These are phyloP conservation scores for Anhinga anhinga DNA, from an alignment of 2,113 vertebrate genomes.

Conservation along the genomic window DNA sequence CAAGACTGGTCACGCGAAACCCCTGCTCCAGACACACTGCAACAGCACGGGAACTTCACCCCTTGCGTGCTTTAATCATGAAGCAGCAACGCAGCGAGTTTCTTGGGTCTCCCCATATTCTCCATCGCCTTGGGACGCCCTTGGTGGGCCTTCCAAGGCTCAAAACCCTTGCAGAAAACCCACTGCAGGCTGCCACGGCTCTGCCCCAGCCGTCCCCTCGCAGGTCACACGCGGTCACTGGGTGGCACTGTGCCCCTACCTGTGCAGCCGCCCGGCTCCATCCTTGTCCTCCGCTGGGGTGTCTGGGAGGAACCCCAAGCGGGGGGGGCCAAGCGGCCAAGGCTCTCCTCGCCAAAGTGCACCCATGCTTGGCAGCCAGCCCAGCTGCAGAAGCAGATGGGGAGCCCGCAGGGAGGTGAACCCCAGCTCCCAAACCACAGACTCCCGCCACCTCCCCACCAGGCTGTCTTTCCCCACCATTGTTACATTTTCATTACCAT, in stretches of 20 bases:
- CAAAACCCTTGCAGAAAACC: not conserved
- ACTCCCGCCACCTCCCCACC: not conserved
- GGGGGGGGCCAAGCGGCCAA: not conserved
- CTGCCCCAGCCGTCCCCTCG: not conserved
- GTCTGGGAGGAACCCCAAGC: not conserved
- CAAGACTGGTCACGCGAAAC: rapidly evolving
- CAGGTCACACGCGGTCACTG: slow-evolving; percentile 35
- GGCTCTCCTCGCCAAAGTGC: not conserved
- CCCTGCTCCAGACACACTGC: rapidly evolving
- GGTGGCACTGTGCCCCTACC: slow-evolving; percentile 59
- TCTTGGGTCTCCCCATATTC: not conserved
- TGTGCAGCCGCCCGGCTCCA: not conserved
- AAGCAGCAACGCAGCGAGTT: rapidly evolving
- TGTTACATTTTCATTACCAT: not conserved
- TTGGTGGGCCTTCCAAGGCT: not conserved
- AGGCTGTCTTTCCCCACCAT: not conserved
- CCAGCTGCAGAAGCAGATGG: rapidly evolving
- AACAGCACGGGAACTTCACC: not conserved
- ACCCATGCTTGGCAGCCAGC: not conserved
- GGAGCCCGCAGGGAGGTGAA: not conserved
- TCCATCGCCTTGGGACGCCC: not conserved
- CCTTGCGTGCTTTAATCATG: rapidly evolving
- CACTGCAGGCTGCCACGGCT: not conserved
- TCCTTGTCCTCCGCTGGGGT: not conserved
- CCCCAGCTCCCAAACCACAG: not conserved